These are phyloP conservation scores for Trematocara unimaculatum DNA, from an alignment of 2,113 vertebrate species.

Conservation along the genomic window DNA sequence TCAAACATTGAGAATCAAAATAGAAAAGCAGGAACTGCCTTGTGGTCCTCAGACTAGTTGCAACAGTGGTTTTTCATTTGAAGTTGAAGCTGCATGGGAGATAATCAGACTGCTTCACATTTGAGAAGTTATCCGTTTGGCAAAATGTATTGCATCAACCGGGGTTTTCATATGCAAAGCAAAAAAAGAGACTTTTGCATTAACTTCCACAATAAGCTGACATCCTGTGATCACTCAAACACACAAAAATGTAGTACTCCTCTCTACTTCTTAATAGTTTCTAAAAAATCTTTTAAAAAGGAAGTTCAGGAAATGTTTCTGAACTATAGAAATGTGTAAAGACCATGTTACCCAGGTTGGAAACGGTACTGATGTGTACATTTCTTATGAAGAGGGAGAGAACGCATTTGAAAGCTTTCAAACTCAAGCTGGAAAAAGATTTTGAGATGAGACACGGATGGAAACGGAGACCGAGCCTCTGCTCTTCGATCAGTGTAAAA, in stretches of 20 bases:
- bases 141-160: neutral
- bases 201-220: neutral
- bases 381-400: neutral
- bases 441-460: neutral
- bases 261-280: neutral
- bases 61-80: neutral
- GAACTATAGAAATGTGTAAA: neutral
- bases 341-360: neutral
- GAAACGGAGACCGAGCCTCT: neutral
- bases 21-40: neutral
- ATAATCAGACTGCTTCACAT: neutral
- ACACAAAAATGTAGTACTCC: neutral
- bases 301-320: neutral
- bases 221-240: neutral
- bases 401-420: neutral
- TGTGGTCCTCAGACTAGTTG: neutral
- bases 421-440: neutral
- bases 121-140: neutral
- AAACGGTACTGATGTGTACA: neutral
- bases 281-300: neutral
- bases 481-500: slow-evolving; percentile 12
- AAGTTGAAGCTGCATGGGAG: neutral
- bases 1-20: neutral
- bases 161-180: neutral
- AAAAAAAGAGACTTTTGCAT: neutral